These are phyloP conservation scores for Paramormyrops kingsleyae DNA, from an alignment of 2,113 vertebrate genomes.

Conservation along the genomic window DNA sequence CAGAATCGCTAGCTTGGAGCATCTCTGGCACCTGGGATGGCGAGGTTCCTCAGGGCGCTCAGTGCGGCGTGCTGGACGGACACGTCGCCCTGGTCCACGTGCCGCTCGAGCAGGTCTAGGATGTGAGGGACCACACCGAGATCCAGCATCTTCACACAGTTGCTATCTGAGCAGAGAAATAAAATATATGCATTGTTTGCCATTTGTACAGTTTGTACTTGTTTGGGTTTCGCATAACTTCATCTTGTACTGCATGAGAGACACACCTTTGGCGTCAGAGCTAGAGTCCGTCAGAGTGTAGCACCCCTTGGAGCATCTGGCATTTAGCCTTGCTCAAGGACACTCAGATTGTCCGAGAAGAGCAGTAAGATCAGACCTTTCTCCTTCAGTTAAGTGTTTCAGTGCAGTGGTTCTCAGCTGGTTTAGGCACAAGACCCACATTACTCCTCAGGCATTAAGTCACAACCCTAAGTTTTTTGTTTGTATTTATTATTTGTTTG, in stretches of 20 bases:
- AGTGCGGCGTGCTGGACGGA: conserved; percentile 77
- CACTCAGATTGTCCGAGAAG: not conserved
- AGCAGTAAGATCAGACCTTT: not conserved
- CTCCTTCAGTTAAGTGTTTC: not conserved
- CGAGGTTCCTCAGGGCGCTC: conserved; percentile 75
- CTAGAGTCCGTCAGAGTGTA: not conserved
- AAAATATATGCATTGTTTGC: not conserved
- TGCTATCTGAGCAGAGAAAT: conserved; percentile 59
- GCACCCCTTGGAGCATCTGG: not conserved
- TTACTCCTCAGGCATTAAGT: not conserved
- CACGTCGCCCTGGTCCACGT: conserved; percentile 64
- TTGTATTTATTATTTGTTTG: not conserved
- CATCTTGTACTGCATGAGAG: not conserved
- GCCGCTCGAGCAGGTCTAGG: conserved; percentile 71
- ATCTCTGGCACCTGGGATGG: conserved; percentile 64
- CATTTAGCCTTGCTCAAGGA: not conserved
- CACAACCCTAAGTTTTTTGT: not conserved
- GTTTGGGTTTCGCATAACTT: not conserved
- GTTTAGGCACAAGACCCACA: not conserved
- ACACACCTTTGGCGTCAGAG: not conserved
- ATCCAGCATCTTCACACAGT: conserved; percentile 76
- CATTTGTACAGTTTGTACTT: not conserved
- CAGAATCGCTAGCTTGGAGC: not conserved
- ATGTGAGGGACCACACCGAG: conserved; percentile 74
- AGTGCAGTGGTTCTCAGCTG: not conserved